Conservation (phyloP, 2,888 invertebrate genomes). For the Metopia argyrocephala region DNA sequence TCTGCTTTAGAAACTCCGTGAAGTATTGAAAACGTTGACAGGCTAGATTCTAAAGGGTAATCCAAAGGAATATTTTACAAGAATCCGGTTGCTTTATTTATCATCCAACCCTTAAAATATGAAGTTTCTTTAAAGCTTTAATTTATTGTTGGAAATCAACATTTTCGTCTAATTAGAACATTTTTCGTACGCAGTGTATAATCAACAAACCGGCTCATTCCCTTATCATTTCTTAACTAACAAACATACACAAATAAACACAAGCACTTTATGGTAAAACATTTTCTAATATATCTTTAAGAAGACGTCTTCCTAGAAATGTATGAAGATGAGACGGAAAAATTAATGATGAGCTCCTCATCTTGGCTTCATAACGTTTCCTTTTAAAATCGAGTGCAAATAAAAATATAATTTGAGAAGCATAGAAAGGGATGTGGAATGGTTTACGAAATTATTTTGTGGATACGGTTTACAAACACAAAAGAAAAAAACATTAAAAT, state of each 20-base stretch:
- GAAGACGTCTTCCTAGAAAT: conserved; percentile 17
- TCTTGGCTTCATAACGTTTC: neutral
- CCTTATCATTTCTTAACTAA: too few species aligned
- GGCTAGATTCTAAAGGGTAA: too few species aligned
- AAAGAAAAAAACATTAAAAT: conserved; percentile 6
- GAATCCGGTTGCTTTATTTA: too few species aligned
- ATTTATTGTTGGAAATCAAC: too few species aligned
- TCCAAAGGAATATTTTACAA: too few species aligned
- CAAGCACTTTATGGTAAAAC: neutral
- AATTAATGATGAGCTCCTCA: conserved; percentile 18
- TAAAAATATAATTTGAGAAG: neutral
- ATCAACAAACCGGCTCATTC: too few species aligned
- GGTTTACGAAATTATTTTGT: conserved; percentile 6
- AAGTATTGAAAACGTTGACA: too few species aligned
- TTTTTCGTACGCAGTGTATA: conserved; percentile 8
- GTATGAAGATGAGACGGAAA: conserved; percentile 22
- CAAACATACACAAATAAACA: neutral
- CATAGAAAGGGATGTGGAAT: neutral
- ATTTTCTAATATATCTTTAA: too few species aligned
- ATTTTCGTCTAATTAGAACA: too few species aligned
- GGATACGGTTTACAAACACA: conserved; percentile 17
- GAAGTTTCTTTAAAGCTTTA: too few species aligned
- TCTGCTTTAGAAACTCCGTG: too few species aligned
- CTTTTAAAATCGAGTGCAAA: neutral
- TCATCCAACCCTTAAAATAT: too few species aligned